A percentile compares a stretch with the other conserved stretches of the same genome.
Conservation (phyloP, 2,797 vertebrate genomes). For the Borostomias antarcticus region DNA sequence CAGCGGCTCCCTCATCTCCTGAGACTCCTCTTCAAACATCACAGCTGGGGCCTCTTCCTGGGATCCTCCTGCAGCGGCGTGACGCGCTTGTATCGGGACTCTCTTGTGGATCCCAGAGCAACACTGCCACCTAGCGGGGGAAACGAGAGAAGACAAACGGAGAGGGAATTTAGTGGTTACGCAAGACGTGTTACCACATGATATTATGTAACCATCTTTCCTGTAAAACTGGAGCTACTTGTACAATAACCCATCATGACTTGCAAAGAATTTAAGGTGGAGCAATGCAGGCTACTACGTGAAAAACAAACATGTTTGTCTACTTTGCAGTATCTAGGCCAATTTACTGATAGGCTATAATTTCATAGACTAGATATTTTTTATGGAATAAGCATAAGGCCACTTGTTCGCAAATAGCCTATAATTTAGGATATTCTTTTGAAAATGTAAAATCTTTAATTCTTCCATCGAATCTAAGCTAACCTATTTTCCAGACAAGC, state of each 20-base stretch:
- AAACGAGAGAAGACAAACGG: slow-evolving; percentile 13
- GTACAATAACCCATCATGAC: slow-evolving; percentile 41
- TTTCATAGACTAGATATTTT: neutral
- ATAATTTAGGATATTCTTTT: too few species aligned
- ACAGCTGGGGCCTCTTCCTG: neutral
- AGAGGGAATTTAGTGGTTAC: slow-evolving; percentile 67
- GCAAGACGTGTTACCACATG: slow-evolving; percentile 80
- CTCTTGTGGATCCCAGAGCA: slow-evolving; percentile 24
- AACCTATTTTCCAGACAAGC: neutral
- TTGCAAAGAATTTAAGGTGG: slow-evolving; percentile 20
- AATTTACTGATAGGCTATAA: too few species aligned
- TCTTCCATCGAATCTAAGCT: neutral
- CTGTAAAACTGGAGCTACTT: slow-evolving; percentile 57
- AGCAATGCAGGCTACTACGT: neutral
- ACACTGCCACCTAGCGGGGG: slow-evolving; percentile 69
- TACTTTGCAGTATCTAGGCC: neutral
- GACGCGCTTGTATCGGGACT: neutral
- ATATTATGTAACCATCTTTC: slow-evolving; percentile 76
- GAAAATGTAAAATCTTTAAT: too few species aligned
- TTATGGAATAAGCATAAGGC: neutral
- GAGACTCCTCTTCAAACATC: slow-evolving; percentile 72
- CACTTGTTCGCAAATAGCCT: too few species aligned
- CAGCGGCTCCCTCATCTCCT: slow-evolving; percentile 62
- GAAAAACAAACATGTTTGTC: neutral
- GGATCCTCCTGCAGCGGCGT: neutral